Evolutionary conservation across 53 echinoderm and acorn worm species (phyloP).

Genomic region (Glandiceps talaboti): DNA sequence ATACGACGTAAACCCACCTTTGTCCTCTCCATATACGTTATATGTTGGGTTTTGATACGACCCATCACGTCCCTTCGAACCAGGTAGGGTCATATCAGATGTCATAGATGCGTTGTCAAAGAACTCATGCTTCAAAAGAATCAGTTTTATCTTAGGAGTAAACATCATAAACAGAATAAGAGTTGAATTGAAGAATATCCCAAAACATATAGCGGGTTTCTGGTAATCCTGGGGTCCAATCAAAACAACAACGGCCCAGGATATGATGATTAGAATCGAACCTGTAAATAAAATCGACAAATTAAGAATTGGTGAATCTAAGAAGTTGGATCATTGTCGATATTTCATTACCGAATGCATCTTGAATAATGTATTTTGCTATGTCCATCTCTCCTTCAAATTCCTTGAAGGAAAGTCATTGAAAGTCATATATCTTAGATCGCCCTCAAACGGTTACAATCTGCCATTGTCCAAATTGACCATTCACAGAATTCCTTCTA

Average conservation of each 20-base stretch:
- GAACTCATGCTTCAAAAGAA: neutral
- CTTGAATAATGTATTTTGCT: no score
- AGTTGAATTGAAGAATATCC: neutral
- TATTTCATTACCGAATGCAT: no score
- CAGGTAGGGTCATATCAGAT: neutral
- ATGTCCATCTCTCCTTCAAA: no score
- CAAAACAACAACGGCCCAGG: neutral
- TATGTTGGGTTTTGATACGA: neutral
- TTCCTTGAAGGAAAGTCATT: no score
- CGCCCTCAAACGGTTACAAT: no score
- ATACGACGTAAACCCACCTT: neutral
- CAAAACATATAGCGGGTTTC: neutral
- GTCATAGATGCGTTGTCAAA: neutral
- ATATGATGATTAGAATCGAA: neutral
- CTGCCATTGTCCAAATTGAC: no score
- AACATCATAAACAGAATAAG: neutral
- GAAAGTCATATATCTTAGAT: no score
- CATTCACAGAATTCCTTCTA: no score
- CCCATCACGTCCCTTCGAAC: neutral
- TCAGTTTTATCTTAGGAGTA: neutral
- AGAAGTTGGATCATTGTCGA: no score
- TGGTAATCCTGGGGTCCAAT: neutral
- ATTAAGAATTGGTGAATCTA: no score
- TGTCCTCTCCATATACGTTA: neutral
- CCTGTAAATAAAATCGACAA: neutral